Conservation (phyloP, 2,113 vertebrate genomes). For the Egretta garzetta region DNA sequence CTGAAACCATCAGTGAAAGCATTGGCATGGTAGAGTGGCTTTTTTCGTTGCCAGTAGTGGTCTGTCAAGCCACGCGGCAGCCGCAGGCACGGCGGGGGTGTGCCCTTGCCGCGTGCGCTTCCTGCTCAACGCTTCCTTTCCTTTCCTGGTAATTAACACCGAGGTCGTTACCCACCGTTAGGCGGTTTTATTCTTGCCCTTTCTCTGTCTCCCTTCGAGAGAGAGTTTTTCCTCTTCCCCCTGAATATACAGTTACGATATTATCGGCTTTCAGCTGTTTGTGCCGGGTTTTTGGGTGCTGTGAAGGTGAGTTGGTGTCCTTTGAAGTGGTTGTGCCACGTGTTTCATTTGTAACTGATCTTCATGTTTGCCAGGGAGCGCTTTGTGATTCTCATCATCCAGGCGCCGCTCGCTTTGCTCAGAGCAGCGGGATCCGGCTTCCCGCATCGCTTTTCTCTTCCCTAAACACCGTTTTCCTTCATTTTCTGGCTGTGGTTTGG, state of each 20-base stretch:
- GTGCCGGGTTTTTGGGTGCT: background rate
- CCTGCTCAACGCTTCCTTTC: background rate
- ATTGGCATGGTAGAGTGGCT: background rate
- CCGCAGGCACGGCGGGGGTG: fast-evolving
- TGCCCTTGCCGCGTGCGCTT: fast-evolving
- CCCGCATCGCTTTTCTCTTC: background rate
- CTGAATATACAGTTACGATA: background rate
- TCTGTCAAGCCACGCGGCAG: background rate
- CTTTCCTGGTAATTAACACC: background rate
- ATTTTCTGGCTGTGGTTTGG: background rate
- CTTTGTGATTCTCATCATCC: background rate
- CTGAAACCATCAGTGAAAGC: background rate
- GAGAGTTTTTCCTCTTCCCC: background rate
- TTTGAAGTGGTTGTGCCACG: background rate
- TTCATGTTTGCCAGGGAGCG: background rate
- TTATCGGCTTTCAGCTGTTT: background rate
- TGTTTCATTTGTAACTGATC: background rate
- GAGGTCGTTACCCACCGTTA: background rate
- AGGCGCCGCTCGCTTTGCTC: background rate
- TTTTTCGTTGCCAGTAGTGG: background rate
- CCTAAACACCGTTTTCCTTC: background rate
- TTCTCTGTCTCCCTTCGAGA: background rate
- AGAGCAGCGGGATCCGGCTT: background rate
- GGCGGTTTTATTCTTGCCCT: background rate
- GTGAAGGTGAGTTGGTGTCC: background rate